Evolutionary conservation across 92 coral and sea anemone genomes (phyloP).

Genomic region (Galaxea fascicularis): DNA sequence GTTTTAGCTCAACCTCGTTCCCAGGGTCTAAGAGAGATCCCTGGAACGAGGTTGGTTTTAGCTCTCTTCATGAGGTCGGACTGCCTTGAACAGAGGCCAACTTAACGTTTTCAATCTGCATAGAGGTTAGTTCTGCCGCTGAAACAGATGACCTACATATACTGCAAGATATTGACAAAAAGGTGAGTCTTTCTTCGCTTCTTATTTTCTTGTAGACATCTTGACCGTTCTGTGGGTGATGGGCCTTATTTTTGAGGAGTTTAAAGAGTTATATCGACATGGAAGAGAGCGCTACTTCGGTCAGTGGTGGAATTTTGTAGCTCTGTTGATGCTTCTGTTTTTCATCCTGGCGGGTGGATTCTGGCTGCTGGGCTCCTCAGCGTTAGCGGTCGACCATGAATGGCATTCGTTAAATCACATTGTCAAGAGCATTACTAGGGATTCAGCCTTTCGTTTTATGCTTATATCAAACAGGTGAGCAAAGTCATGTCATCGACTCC

Average conservation of each 20-base stretch:
- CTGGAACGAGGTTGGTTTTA: background rate
- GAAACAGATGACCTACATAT: too few species aligned
- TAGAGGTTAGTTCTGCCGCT: too few species aligned
- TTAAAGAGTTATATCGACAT: conserved; percentile 68
- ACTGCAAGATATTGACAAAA: too few species aligned
- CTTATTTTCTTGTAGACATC: conserved; percentile 54
- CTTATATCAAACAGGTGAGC: conserved; percentile 58
- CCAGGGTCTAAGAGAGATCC: background rate
- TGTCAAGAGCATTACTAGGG: conserved; percentile 35
- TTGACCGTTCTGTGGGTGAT: conserved; percentile 70
- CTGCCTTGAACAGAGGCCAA: background rate
- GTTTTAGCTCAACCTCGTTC: background rate
- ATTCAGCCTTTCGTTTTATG: conserved; percentile 62
- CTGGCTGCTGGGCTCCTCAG: conserved; percentile 72
- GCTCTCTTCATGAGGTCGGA: too few species aligned
- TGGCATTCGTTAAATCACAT: background rate
- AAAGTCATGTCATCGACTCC: too few species aligned
- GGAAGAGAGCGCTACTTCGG: conserved; percentile 80
- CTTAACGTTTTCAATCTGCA: too few species aligned
- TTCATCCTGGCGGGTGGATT: conserved; percentile 76
- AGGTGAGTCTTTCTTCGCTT: too few species aligned
- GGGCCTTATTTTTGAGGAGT: conserved; percentile 79
- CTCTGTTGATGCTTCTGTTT: conserved; percentile 73
- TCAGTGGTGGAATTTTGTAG: conserved; percentile 88
- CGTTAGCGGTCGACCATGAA: conserved; percentile 25